These are phyloP conservation scores for Trichacis sp. DNA, from an alignment of 2,888 invertebrate species.

Conservation along the genomic window DNA sequence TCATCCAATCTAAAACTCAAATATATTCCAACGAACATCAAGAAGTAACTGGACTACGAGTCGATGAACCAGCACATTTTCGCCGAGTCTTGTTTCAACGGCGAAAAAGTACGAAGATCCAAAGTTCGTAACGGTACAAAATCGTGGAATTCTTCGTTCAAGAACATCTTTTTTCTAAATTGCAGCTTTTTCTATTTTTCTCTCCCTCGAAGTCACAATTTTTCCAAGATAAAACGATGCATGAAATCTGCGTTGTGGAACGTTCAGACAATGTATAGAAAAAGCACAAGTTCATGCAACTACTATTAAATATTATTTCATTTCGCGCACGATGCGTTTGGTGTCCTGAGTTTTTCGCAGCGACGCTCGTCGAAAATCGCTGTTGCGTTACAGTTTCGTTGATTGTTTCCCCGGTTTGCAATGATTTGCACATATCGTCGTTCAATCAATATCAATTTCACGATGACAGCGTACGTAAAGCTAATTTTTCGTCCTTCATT, in stretches of 20 bases:
- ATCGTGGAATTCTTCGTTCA: too few species aligned
- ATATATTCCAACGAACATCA: too few species aligned
- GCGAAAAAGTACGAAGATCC: constrained; percentile 7
- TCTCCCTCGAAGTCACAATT: too few species aligned
- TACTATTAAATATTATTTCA: constrained; percentile 62
- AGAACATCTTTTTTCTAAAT: too few species aligned
- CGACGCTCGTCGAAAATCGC: constrained; percentile 56
- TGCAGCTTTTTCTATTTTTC: too few species aligned
- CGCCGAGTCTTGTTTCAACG: too few species aligned
- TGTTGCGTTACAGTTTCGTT: constrained; percentile 57
- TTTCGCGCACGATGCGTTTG: constrained; percentile 40
- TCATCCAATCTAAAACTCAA: too few species aligned
- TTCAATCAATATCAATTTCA: constrained; percentile 62
- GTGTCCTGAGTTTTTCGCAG: constrained; percentile 46
- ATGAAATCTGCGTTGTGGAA: constrained; percentile 47
- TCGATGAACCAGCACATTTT: too few species aligned
- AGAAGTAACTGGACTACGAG: too few species aligned
- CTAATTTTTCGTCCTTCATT: constrained; percentile 17
- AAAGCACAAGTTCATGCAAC: constrained; percentile 63
- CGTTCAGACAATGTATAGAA: constrained; percentile 47
- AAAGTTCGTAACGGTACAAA: too few species aligned
- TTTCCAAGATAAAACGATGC: too few species aligned
- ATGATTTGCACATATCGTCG: constrained; percentile 64
- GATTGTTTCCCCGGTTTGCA: constrained; percentile 49
- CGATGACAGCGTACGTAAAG: constrained; percentile 24